phyloP scores from a whole-genome alignment of 2,888 invertebrate species.

The Invenusta paracnida region DNA sequence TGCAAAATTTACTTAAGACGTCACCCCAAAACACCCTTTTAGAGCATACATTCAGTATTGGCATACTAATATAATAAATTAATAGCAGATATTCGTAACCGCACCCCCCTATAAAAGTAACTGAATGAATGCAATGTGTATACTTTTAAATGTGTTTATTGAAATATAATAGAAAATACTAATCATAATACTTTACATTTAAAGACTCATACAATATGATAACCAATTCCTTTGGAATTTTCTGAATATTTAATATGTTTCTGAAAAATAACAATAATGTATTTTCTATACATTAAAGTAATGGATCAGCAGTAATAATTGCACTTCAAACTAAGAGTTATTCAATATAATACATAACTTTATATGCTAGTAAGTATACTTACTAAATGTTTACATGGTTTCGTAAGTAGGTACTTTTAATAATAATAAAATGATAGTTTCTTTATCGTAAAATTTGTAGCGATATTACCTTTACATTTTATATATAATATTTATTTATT shows the following conservation, averaged over 20 bases:
- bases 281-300: conserved; percentile 29
- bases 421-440: conserved; percentile 25
- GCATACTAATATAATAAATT: conserved; percentile 25
- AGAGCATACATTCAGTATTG: conserved; percentile 27
- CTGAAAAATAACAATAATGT: conserved; percentile 29
- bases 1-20: conserved; percentile 23
- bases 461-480: conserved; percentile 29
- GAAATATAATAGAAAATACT: conserved; percentile 22
- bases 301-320: conserved; percentile 21
- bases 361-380: conserved; percentile 18
- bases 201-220: conserved; percentile 29
- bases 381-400: conserved; percentile 29
- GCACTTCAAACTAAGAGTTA: conserved; percentile 14
- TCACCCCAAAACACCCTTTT: conserved; percentile 23
- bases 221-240: conserved; percentile 23
- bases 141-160: conserved; percentile 26
- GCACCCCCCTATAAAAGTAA: conserved; percentile 16
- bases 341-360: conserved; percentile 16
- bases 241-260: conserved; percentile 29
- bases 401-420: conserved; percentile 11
- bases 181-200: conserved; percentile 27
- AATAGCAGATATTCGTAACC: conserved; percentile 29
- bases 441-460: conserved; percentile 29
- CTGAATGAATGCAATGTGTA: conserved; percentile 13
- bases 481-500: conserved; percentile 26